Conservation (phyloP, 2,797 vertebrate species). For the Platalea minor region DNA sequence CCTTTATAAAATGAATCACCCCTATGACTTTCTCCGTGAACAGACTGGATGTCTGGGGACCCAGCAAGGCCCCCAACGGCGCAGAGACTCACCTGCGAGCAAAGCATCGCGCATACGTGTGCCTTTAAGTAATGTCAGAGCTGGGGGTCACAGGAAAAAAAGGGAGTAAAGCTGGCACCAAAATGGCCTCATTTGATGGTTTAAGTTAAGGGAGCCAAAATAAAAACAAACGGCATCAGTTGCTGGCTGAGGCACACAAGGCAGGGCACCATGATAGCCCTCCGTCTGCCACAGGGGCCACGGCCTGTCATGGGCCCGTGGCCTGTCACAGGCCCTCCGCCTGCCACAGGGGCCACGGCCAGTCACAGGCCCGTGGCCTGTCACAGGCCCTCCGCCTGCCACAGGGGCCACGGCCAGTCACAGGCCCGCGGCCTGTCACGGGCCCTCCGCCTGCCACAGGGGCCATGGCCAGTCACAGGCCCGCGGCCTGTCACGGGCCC, state of each 20-base stretch:
- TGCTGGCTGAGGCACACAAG: not conserved
- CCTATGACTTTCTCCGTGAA: not conserved
- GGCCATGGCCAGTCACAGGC: no score
- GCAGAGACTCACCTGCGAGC: no score
- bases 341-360: no score
- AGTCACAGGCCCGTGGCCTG: no score
- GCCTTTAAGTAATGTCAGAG: not conserved
- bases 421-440: no score
- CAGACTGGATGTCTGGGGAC: accelerated
- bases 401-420: not conserved
- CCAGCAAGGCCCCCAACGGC: accelerated
- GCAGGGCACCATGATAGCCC: accelerated
- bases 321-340: not conserved
- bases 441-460: no score
- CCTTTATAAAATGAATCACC: not conserved
- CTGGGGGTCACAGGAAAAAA: accelerated
- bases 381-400: no score
- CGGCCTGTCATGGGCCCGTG: accelerated
- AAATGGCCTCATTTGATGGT: accelerated
- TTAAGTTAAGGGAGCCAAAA: not conserved
- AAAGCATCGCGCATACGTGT: accelerated
- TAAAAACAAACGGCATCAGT: accelerated
- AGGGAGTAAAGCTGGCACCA: no score
- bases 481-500: not conserved
- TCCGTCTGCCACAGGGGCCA: no score